Evolutionary conservation across 2,113 vertebrate genomes (phyloP).

Genomic region (Anser brachyrhynchus): DNA sequence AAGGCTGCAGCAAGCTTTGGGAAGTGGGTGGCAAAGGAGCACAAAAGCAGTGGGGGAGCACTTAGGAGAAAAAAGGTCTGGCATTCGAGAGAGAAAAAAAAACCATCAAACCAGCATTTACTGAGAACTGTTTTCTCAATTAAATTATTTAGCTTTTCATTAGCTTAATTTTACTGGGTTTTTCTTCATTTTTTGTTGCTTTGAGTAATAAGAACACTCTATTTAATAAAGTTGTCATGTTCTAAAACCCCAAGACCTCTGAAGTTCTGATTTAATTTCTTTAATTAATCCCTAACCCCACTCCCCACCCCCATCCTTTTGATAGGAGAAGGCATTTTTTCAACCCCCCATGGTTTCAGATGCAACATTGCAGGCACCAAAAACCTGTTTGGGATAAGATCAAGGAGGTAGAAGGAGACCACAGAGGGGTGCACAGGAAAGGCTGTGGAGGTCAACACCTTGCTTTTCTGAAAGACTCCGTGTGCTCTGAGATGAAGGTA

Average conservation of each 20-base stretch:
- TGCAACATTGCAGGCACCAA: not conserved
- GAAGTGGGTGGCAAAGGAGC: not conserved
- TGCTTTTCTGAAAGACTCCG: not conserved
- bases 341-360: not conserved
- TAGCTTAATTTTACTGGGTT: not conserved
- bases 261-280: not conserved
- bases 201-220: not conserved
- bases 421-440: rapidly evolving
- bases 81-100: not conserved
- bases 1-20: not conserved
- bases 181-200: not conserved
- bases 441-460: not conserved
- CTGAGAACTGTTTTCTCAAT: not conserved
- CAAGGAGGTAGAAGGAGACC: not conserved
- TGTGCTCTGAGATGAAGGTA: not conserved
- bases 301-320: not conserved
- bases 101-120: not conserved
- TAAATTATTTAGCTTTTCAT: not conserved
- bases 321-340: not conserved
- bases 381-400: not conserved
- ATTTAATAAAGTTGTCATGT: not conserved
- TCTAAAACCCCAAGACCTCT: not conserved
- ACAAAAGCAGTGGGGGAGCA: not conserved
- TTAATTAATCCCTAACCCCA: not conserved
- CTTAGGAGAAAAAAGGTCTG: not conserved